Base-by-base conservation (phyloP, 2,797 vertebrate species). In the Limosa lapponica region DNA sequence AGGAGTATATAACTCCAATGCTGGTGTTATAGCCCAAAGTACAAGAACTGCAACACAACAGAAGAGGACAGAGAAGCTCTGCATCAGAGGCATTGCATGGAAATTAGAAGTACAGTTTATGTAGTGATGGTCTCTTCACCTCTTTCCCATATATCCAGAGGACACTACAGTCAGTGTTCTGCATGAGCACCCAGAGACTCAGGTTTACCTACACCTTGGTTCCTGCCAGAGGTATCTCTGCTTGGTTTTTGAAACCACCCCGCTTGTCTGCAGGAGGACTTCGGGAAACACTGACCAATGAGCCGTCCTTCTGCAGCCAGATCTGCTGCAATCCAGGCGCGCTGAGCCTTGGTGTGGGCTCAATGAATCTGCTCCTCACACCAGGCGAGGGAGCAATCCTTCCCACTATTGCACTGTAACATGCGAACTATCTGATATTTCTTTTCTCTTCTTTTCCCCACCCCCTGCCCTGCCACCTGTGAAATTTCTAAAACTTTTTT, bases 401-500 rank as follows among this genome's bases (percentile, higher is more conserved):
- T 46, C 5, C 8, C 30, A 57, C 10, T 18, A 7, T 16, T 71
- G 13, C 27, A n/a, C 24, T 3, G 2, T 17, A 36, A 30, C 0
- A 0, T 34, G 5, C 39, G 12, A 92, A 58, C 11, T 43, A 36
- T 8, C 0, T 6, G 44, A 20, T 43, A 16, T 39, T 65, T 65
- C 10, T 74, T 62, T 39, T 41, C 20, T 43, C 4, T 66, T 37
- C 7, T 52, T 73, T 51, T 72, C 13, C 44, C 44, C 8, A 44
- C n/a, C 16, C 49, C 54, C n/a, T 88, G 20, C 36, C 52, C 44
- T 83, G 28, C 23, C 44, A 83, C 59, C 32, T 61, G 73, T 85
- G 59, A 90, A 93, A 95, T 79, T 80, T 95, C 74, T 80, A 49
- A 87, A 97, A 95, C 57, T 94, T 75, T 90, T 79, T 86, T 80